Percentiles rank a stretch among this genome's conserved stretches.
phyloP scores from a whole-genome alignment of 2,888 invertebrate species.

The Erpobdella octoculata region DNA sequence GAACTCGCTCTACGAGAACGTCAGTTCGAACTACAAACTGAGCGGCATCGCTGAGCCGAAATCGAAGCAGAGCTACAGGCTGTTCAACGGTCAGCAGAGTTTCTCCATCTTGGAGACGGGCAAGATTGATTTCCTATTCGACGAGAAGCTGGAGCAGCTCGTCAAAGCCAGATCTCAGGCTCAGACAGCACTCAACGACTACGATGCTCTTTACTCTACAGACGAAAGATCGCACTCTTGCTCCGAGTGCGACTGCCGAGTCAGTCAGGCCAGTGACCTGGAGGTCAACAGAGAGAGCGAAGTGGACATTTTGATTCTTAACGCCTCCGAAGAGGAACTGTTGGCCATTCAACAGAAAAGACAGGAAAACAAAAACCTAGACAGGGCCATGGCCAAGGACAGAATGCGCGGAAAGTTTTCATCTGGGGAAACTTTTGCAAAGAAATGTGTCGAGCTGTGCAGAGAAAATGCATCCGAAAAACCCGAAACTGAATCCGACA shows the following conservation, averaged over 20 bases:
- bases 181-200: background rate
- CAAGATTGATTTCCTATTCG: background rate
- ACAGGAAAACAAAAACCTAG: background rate
- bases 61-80: background rate
- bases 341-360: constrained; percentile 13
- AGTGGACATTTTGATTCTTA: constrained; percentile 9
- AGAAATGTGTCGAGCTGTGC: constrained; percentile 22
- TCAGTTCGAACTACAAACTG: background rate
- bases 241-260: constrained; percentile 18
- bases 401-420: background rate
- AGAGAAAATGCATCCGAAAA: background rate
- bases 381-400: background rate
- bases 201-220: background rate
- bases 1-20: background rate
- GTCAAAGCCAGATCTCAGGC: background rate
- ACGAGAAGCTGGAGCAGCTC: background rate
- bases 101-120: background rate
- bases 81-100: background rate
- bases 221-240: background rate
- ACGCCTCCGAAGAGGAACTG: constrained; percentile 26
- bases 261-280: constrained; percentile 24
- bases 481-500: background rate
- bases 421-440: constrained; percentile 17
- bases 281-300: constrained; percentile 30
- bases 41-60: background rate